A percentile compares a stretch with the other conserved stretches of the same genome.
Conservation (phyloP, 2,113 vertebrate genomes). For the Pseudolaguvia tuberculata region DNA sequence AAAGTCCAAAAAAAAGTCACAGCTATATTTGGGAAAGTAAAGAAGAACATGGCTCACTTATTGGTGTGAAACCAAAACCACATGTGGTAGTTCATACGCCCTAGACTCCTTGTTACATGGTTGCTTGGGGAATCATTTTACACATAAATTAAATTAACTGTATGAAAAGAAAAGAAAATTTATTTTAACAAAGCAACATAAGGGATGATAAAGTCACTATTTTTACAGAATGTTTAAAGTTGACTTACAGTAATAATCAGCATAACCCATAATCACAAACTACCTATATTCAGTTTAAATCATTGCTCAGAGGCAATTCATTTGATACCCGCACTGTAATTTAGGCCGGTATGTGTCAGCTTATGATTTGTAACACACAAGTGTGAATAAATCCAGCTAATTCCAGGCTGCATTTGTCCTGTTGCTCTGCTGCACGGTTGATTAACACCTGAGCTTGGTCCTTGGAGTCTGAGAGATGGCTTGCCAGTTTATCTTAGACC, state of each 20-base stretch:
- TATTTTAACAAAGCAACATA: not conserved
- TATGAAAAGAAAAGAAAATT: too few relatives aligned
- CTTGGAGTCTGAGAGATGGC: slow-evolving; percentile 44
- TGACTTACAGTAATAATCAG: slow-evolving; percentile 12
- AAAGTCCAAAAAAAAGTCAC: not conserved
- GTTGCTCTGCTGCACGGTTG: slow-evolving; percentile 33
- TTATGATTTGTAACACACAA: slow-evolving; percentile 56
- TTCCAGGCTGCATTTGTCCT: slow-evolving; percentile 28
- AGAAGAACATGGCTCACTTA: not conserved
- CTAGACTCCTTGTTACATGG: not conserved
- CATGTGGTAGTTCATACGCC: not conserved
- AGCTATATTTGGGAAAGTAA: not conserved
- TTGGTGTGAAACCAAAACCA: not conserved
- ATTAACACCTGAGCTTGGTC: slow-evolving; percentile 44
- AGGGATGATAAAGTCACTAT: not conserved
- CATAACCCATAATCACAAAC: slow-evolving; percentile 9
- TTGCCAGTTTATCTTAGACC: slow-evolving; percentile 33
- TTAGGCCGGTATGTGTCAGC: slow-evolving; percentile 9
- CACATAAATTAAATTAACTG: not conserved
- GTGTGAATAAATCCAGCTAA: slow-evolving; percentile 53
- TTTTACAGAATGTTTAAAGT: not conserved
- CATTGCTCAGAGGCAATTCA: slow-evolving; percentile 17
- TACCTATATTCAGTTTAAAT: slow-evolving; percentile 8
- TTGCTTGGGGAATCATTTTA: not conserved
- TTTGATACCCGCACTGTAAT: slow-evolving; percentile 11